These are phyloP conservation scores for Loris lydekkerianus DNA, from an alignment of 2,797 vertebrate species.

Conservation along the genomic window DNA sequence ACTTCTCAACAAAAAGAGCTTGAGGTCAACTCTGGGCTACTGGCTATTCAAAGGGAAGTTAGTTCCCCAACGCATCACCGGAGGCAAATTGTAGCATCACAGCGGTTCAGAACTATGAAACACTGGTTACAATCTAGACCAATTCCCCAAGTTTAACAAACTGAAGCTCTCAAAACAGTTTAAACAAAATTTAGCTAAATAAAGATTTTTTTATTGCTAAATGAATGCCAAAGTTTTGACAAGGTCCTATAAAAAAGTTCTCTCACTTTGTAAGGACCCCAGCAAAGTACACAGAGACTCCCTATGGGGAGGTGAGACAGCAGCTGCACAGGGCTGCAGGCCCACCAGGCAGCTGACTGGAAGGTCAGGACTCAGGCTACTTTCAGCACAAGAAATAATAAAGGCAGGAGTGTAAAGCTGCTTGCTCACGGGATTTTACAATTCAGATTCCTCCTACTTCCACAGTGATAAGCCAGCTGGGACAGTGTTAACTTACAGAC, in stretches of 20 bases:
- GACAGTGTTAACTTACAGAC: background rate
- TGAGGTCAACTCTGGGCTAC: too few species aligned
- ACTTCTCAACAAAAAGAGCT: background rate
- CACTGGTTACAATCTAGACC: too few species aligned
- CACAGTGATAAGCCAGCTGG: background rate
- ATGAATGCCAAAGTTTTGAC: background rate
- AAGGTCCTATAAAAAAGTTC: background rate
- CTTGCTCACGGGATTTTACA: background rate
- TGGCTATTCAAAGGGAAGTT: background rate
- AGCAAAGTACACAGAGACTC: fast-evolving
- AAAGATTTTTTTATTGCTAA: background rate
- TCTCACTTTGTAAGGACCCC: background rate
- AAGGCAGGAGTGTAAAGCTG: background rate
- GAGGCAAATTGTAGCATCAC: background rate
- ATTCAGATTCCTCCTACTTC: background rate
- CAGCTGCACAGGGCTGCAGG: background rate
- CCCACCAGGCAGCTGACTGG: background rate
- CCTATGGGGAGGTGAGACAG: background rate
- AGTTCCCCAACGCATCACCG: fast-evolving
- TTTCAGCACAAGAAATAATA: background rate
- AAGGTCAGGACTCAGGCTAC: background rate
- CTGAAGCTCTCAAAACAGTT: background rate
- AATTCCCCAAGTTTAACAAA: background rate
- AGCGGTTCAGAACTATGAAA: background rate
- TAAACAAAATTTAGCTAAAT: background rate